phyloP scores from a whole-genome alignment of 2,113 vertebrate species.

The Lepus timidus region DNA sequence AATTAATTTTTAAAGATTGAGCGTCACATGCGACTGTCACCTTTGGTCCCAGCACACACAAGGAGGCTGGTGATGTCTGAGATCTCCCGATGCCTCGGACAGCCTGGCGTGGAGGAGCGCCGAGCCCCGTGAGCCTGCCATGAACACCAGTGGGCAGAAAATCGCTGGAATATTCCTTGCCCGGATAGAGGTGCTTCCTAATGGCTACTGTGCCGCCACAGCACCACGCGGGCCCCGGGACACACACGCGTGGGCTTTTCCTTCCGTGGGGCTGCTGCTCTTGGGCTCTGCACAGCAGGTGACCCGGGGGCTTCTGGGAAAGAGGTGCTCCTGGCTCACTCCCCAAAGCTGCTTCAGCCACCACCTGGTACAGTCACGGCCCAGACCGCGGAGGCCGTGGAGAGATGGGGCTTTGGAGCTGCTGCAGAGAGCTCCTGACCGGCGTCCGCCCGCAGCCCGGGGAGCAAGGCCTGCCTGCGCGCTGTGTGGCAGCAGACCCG shows the following conservation, averaged over 20 bases:
- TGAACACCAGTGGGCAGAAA: accelerated
- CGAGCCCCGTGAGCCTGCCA: accelerated
- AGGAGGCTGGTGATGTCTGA: neutral
- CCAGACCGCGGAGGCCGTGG: neutral
- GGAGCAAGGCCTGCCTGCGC: neutral
- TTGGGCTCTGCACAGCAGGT: neutral
- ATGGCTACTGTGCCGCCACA: accelerated
- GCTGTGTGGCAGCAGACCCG: accelerated
- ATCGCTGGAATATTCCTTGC: accelerated
- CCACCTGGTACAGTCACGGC: accelerated
- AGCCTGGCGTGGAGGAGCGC: neutral
- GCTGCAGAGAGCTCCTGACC: neutral
- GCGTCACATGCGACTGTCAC: neutral
- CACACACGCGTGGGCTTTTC: accelerated
- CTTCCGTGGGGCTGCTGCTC: neutral
- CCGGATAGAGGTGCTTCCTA: neutral
- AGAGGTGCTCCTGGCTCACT: neutral
- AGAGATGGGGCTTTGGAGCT: accelerated
- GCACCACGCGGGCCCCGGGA: accelerated
- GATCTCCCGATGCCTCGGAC: neutral
- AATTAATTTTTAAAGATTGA: neutral
- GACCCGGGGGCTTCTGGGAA: neutral
- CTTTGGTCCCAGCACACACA: neutral
- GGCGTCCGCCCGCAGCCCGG: accelerated
- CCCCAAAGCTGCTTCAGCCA: neutral